A percentile compares a stretch with the other conserved stretches of the same genome.
Conservation (phyloP, 2,113 vertebrate species). For the Marcusenius ussheri region DNA sequence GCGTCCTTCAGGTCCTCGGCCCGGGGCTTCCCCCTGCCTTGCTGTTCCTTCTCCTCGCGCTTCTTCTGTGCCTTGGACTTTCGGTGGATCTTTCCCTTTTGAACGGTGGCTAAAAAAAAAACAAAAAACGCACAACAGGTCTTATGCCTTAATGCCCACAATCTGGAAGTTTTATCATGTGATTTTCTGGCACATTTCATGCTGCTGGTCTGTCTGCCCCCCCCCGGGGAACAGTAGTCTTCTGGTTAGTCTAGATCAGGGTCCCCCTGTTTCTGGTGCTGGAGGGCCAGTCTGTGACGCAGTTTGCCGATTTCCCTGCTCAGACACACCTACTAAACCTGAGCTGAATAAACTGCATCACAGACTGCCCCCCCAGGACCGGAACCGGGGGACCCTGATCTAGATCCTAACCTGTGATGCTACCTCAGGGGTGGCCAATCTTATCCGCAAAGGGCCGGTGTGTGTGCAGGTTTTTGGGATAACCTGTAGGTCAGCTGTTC, state of each 20-base stretch:
- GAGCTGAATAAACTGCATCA: too few relatives aligned
- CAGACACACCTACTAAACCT: too few relatives aligned
- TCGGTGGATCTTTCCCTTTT: slow-evolving; percentile 78
- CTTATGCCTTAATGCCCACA: not conserved
- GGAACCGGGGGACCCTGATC: not conserved
- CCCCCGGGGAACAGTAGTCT: not conserved
- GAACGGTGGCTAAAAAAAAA: slow-evolving; percentile 40
- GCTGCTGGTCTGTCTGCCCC: too few relatives aligned
- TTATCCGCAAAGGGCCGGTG: too few relatives aligned
- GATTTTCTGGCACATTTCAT: too few relatives aligned
- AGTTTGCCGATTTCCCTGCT: too few relatives aligned
- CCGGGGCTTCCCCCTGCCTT: slow-evolving; percentile 67
- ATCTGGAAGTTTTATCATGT: not conserved
- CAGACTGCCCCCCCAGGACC: not conserved
- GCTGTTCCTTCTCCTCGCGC: slow-evolving; percentile 82
- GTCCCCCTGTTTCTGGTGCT: not conserved
- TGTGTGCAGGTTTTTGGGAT: too few relatives aligned
- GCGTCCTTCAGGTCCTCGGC: slow-evolving; percentile 84
- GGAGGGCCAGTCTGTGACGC: not conserved
- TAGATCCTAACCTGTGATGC: not conserved
- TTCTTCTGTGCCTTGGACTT: slow-evolving; percentile 82
- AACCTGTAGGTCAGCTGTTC: too few relatives aligned
- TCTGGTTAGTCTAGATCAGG: not conserved
- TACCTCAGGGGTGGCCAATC: too few relatives aligned
- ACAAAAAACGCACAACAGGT: not conserved